Base-by-base conservation (phyloP, 2,888 invertebrate genomes). In the Leptopilina syphax region DNA sequence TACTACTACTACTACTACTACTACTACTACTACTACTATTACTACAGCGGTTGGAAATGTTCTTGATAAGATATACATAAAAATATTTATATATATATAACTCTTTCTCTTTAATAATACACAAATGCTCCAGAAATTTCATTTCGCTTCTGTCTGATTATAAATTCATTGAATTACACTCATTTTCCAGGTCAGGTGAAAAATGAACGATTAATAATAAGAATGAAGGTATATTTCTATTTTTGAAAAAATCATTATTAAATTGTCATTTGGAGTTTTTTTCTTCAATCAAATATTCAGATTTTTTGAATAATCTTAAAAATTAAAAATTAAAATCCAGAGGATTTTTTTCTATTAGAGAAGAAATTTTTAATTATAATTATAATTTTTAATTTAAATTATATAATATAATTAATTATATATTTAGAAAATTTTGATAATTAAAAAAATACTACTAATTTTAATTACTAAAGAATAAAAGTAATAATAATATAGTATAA, bases 81-180 rank as follows among this genome's bases (percentile, higher is more conserved):
- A 67, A 18, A 73, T 27, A 34, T 34, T 34, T 34, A 57, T 12
- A 54, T 6, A 70, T 68, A 63, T 12, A 70, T 68, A 63, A 24
- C 24, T 24, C 3, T 41, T 6, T 41, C 44, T 24, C 24, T 50
- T 68, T 3, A 68, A 68, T 68, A 68, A 68, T 68, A 7, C 8
- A 68, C 12, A 13, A 68, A 24, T 24, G 68, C 8, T 50, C 68
- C 68, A 68, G 68, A 68, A 68, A 50, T 18, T 12, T 68, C 12
- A 50, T 13, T 50, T 24, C 24, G 10, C 12, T 50, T 50, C 47
- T 12, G 10, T 18, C 7, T 12, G 18, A 68, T 68, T 44, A 44
- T 68, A n/a, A 27, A 50, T 54, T 70, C 8, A 57, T 70, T 27
- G 7, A 73, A 73, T 73, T 73, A 73, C 57, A 18, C 24, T 57